Base-by-base conservation (phyloP, 2,888 invertebrate species). In the Thymelicus lineola region DNA sequence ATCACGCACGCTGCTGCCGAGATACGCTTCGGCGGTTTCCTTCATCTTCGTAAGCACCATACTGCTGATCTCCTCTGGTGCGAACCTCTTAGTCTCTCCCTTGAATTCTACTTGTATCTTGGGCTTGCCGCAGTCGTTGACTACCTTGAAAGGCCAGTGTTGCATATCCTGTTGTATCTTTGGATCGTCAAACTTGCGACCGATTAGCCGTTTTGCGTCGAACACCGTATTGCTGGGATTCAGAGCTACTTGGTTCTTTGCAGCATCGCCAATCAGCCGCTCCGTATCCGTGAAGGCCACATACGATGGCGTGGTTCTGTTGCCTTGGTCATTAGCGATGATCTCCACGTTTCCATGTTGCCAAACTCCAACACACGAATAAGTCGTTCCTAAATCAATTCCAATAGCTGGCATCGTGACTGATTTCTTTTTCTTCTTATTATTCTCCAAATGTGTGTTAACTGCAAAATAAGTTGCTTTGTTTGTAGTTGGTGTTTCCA, bases 251-350 rank as follows among this genome's bases (percentile, higher is more conserved):
- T 97, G 97, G 86, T 97, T 97, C 88, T 97, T 97, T 46, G 97
- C 97, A 15, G 97, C 97, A 91, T 98, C 97, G 55, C 98, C 97
- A 78, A 98, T 97, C 48, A 98, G 93, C 62, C 97, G 94, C 87
- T 98, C 97, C 5, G 95, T 96, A 77, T 98, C 97, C 28, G 97
- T 97, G 86, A 98, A 98, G 6, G 97, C 97, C 63, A 98, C 97
- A 88, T 97, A 98, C 75, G 97, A 97, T 60, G 98, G 97, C 62
- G 97, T 98, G 10, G 97, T 97, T 65, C 97, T 93, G 87, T 98
- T 98, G 74, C 97, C 98, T 89, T 97, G 97, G 85, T 97, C 97
- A 84, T 98, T 98, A 71, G 98, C 97, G 83, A 98, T 97, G 84
- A 97, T 97, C 85, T 97, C 97, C 73, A 97, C 97, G 86, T 96